A percentile compares a stretch with the other conserved stretches of the same genome.
phyloP scores from a whole-genome alignment of 2,113 vertebrate species.

The Nycticebus coucang region DNA sequence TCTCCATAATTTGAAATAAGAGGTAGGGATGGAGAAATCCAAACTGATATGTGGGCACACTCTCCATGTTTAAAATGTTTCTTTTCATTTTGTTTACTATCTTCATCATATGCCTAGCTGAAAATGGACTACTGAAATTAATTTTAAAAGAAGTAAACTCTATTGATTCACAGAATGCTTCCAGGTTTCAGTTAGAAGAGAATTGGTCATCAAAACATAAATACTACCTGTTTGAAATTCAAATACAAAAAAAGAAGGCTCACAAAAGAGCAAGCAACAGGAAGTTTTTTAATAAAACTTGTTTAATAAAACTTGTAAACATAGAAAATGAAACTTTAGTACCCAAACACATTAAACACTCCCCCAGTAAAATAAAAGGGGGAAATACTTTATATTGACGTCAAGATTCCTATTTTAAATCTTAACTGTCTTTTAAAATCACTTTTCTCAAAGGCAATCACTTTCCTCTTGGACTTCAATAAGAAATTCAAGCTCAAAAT shows the following conservation, averaged over 20 bases:
- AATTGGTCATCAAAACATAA: conserved; percentile 33
- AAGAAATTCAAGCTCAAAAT: conserved; percentile 72
- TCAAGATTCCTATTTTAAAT: background rate
- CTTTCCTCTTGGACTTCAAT: conserved; percentile 63
- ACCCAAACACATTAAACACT: conserved; percentile 65
- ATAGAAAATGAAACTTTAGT: conserved; percentile 71
- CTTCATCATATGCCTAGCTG: background rate
- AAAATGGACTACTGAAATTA: conserved; percentile 69
- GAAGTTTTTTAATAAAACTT: conserved; percentile 63
- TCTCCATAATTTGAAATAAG: background rate
- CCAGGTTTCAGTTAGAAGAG: background rate
- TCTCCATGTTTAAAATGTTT: conserved; percentile 3
- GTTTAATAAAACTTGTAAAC: conserved; percentile 65
- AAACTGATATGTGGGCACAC: background rate
- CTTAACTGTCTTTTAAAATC: conserved; percentile 20
- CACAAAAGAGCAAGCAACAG: conserved; percentile 34
- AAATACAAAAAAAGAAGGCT: conserved; percentile 48
- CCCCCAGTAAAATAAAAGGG: conserved; percentile 51
- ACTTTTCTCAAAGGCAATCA: conserved; percentile 52
- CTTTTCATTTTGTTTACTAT: conserved; percentile 35
- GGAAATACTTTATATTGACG: conserved; percentile 59
- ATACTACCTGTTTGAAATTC: conserved; percentile 60
- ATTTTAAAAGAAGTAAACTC: conserved; percentile 75
- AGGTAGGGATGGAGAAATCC: background rate
- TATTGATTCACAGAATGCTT: conserved; percentile 50